Conservation (phyloP, 2,113 vertebrate species). For the Phoenicopterus ruber region DNA sequence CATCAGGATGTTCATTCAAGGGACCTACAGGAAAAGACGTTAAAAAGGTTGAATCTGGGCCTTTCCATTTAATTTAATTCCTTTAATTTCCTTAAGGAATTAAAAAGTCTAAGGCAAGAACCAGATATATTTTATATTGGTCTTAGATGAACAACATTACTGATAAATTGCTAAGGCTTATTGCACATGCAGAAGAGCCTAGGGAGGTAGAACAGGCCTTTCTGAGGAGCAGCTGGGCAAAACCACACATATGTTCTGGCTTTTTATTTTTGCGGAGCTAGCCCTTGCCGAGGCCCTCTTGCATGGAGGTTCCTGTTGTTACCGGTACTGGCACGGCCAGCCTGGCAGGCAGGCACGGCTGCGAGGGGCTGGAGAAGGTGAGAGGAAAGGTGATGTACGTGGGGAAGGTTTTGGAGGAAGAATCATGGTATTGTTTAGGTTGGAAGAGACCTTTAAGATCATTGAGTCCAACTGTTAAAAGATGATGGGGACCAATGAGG, state of each 20-base stretch:
- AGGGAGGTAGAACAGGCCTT: not conserved
- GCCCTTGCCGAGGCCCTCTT: not conserved
- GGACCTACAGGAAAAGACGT: not conserved
- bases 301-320: not conserved
- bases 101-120: not conserved
- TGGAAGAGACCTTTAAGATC: too few species aligned
- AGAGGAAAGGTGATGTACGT: not conserved
- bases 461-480: too few species aligned
- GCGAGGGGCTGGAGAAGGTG: not conserved
- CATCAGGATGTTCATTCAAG: not conserved
- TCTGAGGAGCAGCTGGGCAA: not conserved
- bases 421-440: too few species aligned
- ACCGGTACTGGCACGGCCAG: rapidly evolving
- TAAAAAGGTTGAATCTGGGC: not conserved
- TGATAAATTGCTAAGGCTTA: not conserved
- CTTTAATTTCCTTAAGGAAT: not conserved
- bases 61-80: not conserved
- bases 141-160: not conserved
- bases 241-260: rapidly evolving
- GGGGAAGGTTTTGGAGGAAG: not conserved
- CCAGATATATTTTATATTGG: not conserved
- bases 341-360: not conserved
- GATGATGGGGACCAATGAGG: not conserved
- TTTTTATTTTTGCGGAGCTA: not conserved
- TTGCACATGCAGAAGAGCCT: not conserved